Evolutionary conservation across 2,797 vertebrate species (phyloP), one percentile per base, ranked within the genome.

Genomic region (Emydoidea blandingii): DNA sequence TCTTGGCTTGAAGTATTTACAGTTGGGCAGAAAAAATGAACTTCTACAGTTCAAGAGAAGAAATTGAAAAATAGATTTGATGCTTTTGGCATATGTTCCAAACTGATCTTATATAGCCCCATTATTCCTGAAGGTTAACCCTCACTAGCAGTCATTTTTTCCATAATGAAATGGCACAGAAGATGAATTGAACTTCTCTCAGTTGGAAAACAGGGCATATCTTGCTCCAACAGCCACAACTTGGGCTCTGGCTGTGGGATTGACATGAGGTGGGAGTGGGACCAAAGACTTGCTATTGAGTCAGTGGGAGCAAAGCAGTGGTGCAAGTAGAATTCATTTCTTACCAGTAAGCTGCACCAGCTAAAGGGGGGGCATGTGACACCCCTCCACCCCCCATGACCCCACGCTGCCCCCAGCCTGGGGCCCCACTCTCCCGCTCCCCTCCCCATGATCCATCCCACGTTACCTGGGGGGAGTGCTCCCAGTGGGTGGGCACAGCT

Each of bases 121-220:
- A 62, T 87, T 90, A 79, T 53, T 89, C 89, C 80, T 37, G 37
- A 92, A 85, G 41, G 4, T 47, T 54, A 54, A 50, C 56, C 3
- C 53, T 94, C 78, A 23, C 62, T 65, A 74, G 62, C 21, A 52
- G 57, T 50, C 11, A 81, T 96, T 94, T 90, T 54, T 94, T 82
- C 49, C 54, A 34, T 95, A 94, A 95, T 95, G 90, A 89, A 93
- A 94, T 83, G 37, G 8, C 37, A 47, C 19, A 78, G 53, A 83
- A 86, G 34, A 54, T 41, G 7, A 18, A 3, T 56, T 14, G 34
- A 87, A 79, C 37, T 68, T 79, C 12, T 68, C 6, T 54, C 83
- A 23, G 8, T 96, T 81, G n/a, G 80, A 50, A 3, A 84, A 34
- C 0, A 0, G 54, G 44, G 7, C 15, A 1, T 2, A 9, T 16